These are phyloP conservation scores for Hirtodrosophila duncani DNA, from an alignment of 2,888 invertebrate species.

Conservation along the genomic window DNA sequence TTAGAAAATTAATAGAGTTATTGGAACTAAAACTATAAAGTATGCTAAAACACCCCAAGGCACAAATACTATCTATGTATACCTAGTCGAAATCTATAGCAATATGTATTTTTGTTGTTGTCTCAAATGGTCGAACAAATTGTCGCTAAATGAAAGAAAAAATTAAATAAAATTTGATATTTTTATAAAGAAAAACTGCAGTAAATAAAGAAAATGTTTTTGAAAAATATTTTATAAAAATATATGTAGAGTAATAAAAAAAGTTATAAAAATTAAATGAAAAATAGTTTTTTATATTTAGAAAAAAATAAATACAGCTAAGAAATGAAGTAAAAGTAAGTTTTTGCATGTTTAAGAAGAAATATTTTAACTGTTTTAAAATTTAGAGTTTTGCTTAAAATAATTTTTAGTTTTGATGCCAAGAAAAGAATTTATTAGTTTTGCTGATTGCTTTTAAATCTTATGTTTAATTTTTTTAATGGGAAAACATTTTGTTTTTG, in stretches of 20 bases:
- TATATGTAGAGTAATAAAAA: slow-evolving; percentile 48
- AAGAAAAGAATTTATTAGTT: background rate
- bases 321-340: slow-evolving; percentile 22
- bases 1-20: slow-evolving; percentile 49
- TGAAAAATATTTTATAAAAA: slow-evolving; percentile 49
- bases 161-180: slow-evolving; percentile 52
- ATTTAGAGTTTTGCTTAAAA: slow-evolving; percentile 5
- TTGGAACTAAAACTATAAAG: slow-evolving; percentile 32
- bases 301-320: slow-evolving; percentile 1
- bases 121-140: too few relatives aligned
- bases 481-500: background rate
- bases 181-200: slow-evolving; percentile 52
- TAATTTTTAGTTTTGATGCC: slow-evolving; percentile 22
- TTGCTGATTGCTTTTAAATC: slow-evolving; percentile 20
- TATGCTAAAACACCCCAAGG: slow-evolving; percentile 22
- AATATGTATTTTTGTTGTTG: slow-evolving; percentile 48
- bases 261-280: slow-evolving; percentile 9
- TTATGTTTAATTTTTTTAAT: background rate
- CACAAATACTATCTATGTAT: slow-evolving; percentile 28
- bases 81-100: slow-evolving; percentile 35
- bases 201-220: slow-evolving; percentile 13
- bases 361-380: slow-evolving; percentile 25
- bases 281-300: slow-evolving; percentile 14
- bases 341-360: slow-evolving; percentile 2
- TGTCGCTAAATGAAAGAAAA: slow-evolving; percentile 15